Conservation (phyloP, 2,797 vertebrate genomes). For the Gambelia wislizenii region DNA sequence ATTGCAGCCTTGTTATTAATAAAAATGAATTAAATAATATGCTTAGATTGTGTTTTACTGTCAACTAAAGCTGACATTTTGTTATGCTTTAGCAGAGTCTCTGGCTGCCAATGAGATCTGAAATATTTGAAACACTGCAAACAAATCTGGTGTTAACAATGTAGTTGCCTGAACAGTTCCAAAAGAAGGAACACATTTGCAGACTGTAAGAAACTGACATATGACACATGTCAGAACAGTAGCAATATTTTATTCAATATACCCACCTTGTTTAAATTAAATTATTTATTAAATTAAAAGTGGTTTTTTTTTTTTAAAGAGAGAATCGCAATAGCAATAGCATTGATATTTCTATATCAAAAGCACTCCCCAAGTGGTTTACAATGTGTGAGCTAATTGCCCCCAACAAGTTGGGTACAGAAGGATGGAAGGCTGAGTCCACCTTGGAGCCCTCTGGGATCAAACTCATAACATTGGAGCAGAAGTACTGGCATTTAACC, state of each 20-base stretch:
- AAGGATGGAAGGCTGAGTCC: no score
- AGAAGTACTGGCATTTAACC: no score
- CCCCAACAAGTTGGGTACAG: no score
- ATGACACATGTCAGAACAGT: not conserved
- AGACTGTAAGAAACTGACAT: not conserved
- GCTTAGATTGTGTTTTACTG: not conserved
- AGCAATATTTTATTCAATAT: not conserved
- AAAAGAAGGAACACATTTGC: not conserved
- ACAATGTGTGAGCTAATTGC: no score
- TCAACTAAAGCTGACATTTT: not conserved
- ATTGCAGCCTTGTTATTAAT: not conserved
- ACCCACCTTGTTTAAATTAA: not conserved
- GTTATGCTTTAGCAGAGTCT: not conserved
- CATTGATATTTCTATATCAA: no score
- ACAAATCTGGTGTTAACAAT: not conserved
- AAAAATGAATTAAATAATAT: conserved; percentile 17
- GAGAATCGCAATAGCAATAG: no score
- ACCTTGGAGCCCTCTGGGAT: no score
- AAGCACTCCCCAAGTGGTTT: no score
- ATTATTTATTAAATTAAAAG: not conserved
- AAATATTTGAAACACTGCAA: not conserved
- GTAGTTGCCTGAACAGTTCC: not conserved
- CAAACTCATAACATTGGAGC: no score
- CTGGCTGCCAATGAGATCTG: conserved; percentile 4
- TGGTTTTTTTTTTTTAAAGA: not conserved